Evolutionary conservation across 2,888 invertebrate genomes (phyloP).

Genomic region (Augochlorella aurata): DNA sequence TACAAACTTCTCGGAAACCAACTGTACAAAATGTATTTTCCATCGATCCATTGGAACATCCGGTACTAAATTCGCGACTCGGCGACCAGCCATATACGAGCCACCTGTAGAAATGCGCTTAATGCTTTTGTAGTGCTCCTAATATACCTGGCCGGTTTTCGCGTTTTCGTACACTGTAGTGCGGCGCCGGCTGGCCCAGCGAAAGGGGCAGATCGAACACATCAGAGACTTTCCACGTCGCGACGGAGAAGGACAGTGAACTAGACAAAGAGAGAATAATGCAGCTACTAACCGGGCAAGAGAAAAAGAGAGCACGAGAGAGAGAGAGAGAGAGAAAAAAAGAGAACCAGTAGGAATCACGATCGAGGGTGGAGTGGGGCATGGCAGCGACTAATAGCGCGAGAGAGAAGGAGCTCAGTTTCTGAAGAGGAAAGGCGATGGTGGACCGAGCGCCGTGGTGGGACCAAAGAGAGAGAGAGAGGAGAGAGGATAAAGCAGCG

Average conservation of each 20-base stretch:
- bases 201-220: slow-evolving; percentile 9
- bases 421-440: slow-evolving; percentile 18
- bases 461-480: slow-evolving; percentile 33
- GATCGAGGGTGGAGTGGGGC: slow-evolving; percentile 14
- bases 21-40: too few species aligned
- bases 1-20: too few species aligned
- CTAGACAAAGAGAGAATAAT: slow-evolving; percentile 13
- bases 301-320: not conserved
- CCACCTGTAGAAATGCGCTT: too few species aligned
- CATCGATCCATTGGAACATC: too few species aligned
- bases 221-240: slow-evolving; percentile 13
- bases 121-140: too few species aligned
- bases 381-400: slow-evolving; percentile 5
- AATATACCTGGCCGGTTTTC: too few species aligned
- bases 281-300: not conserved
- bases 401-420: slow-evolving; percentile 3
- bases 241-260: not conserved
- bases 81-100: too few species aligned
- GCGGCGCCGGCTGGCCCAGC: not conserved
- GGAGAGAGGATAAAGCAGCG: slow-evolving; percentile 21
- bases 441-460: slow-evolving; percentile 1
- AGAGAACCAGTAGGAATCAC: slow-evolving; percentile 31
- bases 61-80: too few species aligned
- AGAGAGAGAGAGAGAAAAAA: not conserved
- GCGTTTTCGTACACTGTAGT: too few species aligned